Evolutionary conservation across 2,113 vertebrate genomes (phyloP).

Genomic region (Lagopus muta): DNA sequence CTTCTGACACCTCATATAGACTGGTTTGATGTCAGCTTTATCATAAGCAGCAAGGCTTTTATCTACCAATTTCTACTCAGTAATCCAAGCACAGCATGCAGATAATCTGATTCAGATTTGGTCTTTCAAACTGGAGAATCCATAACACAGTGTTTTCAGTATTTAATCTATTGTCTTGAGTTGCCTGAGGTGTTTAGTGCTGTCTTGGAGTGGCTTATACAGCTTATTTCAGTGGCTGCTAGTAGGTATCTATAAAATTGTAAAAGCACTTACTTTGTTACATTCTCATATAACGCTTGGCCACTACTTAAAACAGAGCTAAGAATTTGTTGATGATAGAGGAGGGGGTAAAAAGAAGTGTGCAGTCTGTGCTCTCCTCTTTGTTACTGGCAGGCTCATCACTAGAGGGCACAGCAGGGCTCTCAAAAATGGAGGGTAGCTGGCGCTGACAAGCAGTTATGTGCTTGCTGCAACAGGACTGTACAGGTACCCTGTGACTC

Average conservation of each 20-base stretch:
- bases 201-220: neutral
- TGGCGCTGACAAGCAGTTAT: neutral
- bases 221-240: neutral
- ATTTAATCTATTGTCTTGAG: neutral
- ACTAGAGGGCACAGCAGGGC: neutral
- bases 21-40: neutral
- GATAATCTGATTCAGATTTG: neutral
- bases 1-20: neutral
- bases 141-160: neutral
- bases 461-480: neutral
- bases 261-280: neutral
- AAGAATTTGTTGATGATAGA: neutral
- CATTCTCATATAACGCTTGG: neutral
- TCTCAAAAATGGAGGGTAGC: neutral
- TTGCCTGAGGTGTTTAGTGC: neutral
- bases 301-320: neutral
- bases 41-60: fast-evolving
- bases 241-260: neutral
- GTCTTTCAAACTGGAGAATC: neutral
- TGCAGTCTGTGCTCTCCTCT: neutral
- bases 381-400: neutral
- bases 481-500: neutral
- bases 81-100: neutral
- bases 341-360: neutral
- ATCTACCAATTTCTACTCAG: neutral